Evolutionary conservation across 2,888 invertebrate species (phyloP).

Genomic region (Agapostemon virescens): DNA sequence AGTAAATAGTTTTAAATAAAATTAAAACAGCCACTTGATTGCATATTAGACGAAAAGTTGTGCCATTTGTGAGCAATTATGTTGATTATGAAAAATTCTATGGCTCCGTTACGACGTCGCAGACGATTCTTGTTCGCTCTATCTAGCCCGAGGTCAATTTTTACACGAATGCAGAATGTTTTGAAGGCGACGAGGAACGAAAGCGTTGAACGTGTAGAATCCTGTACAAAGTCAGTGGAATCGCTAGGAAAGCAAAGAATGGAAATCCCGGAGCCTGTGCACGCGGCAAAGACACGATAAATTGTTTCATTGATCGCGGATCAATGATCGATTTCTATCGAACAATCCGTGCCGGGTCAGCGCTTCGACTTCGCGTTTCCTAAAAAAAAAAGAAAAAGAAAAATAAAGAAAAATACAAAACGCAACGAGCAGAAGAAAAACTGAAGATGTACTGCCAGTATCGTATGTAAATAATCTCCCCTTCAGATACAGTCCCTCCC

Average conservation of each 20-base stretch:
- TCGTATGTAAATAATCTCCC: slow-evolving; percentile 74
- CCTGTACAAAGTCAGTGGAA: slow-evolving; percentile 42
- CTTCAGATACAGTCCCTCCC: slow-evolving; percentile 25
- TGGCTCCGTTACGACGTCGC: background rate
- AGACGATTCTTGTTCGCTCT: background rate
- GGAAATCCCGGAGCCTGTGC: background rate
- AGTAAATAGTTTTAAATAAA: background rate
- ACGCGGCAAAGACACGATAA: slow-evolving; percentile 22
- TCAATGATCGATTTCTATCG: slow-evolving; percentile 26
- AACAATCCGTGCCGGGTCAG: slow-evolving; percentile 24
- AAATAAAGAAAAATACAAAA: no score
- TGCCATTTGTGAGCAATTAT: background rate
- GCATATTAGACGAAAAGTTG: background rate
- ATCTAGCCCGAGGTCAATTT: background rate
- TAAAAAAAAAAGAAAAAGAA: no score
- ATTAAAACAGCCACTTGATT: background rate
- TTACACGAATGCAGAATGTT: background rate
- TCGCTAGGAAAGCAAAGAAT: slow-evolving; percentile 21
- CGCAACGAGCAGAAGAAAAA: slow-evolving; percentile 36
- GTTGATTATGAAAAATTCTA: background rate
- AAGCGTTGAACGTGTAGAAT: slow-evolving; percentile 28
- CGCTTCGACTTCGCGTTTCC: slow-evolving; percentile 33
- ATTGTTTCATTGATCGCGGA: slow-evolving; percentile 44
- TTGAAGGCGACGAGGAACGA: slow-evolving; percentile 21
- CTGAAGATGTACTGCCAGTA: slow-evolving; percentile 76